These are phyloP conservation scores for Acrocephalus scirpaceus DNA, from an alignment of 2,797 vertebrate species.

Conservation along the genomic window DNA sequence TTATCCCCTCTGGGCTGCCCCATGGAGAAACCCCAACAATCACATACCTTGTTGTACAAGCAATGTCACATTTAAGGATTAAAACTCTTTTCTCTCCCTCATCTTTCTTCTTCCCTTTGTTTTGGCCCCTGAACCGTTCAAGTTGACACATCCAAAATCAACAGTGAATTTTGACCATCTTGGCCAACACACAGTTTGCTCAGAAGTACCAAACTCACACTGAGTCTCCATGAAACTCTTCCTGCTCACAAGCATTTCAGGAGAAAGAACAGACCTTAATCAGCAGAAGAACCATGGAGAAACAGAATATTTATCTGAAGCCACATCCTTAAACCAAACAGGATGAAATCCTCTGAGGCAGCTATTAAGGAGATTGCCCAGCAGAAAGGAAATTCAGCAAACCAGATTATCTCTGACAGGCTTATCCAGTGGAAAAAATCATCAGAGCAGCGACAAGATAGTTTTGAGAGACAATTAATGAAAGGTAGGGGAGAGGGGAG, in stretches of 20 bases:
- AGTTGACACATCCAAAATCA: background rate
- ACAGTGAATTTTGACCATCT: background rate
- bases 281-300: background rate
- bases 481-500: background rate
- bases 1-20: background rate
- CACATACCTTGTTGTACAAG: fast-evolving
- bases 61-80: background rate
- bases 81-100: background rate
- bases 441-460: background rate
- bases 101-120: background rate
- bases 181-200: background rate
- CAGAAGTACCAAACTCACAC: fast-evolving
- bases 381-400: slow-evolving; percentile 62
- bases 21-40: background rate
- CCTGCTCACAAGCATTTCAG: background rate
- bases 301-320: background rate
- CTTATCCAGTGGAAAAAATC: slow-evolving; percentile 47
- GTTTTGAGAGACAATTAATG: slow-evolving; percentile 52
- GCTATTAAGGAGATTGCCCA: slow-evolving; percentile 2
- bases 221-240: background rate
- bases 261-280: background rate
- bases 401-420: slow-evolving; percentile 70
- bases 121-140: background rate
- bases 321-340: slow-evolving; percentile 19
- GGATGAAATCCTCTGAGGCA: background rate